Evolutionary conservation across 2,888 invertebrate genomes (phyloP).

Genomic region (Drosophila maculinotata): DNA sequence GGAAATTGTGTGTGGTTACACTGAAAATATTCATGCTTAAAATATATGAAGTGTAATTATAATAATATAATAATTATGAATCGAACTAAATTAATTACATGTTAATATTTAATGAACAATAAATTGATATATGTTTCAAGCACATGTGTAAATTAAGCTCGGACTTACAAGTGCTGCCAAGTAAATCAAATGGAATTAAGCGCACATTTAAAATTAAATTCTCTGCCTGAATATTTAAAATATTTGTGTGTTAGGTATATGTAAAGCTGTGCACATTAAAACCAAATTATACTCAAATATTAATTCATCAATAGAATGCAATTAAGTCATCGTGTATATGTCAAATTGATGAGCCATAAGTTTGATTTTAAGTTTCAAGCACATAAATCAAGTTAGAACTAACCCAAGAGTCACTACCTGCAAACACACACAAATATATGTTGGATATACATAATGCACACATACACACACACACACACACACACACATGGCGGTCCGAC

Average conservation of each 20-base stretch:
- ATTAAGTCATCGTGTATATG: constrained; percentile 17
- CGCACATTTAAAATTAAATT: not conserved
- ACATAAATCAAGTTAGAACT: constrained; percentile 47
- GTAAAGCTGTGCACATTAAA: not conserved
- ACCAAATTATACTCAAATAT: not conserved
- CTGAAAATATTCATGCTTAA: not conserved
- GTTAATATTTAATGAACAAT: too few species aligned
- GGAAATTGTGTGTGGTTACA: not conserved
- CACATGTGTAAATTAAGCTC: too few species aligned
- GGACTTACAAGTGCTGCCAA: too few species aligned
- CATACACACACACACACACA: constrained; percentile 10
- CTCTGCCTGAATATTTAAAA: too few species aligned
- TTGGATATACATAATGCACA: constrained; percentile 16
- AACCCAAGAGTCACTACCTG: constrained; percentile 37
- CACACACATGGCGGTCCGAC: constrained; percentile 38
- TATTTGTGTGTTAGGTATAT: not conserved
- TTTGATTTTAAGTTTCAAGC: constrained; percentile 11
- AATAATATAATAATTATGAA: too few species aligned
- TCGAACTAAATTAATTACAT: too few species aligned
- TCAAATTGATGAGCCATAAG: constrained; percentile 35
- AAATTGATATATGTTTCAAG: too few species aligned
- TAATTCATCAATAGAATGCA: constrained; percentile 13
- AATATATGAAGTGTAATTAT: not conserved
- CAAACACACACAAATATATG: constrained; percentile 1
- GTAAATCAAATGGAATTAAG: too few species aligned